These are phyloP conservation scores for Lasioglossum baleicum DNA, from an alignment of 1,140 invertebrate genomes.

Conservation along the genomic window DNA sequence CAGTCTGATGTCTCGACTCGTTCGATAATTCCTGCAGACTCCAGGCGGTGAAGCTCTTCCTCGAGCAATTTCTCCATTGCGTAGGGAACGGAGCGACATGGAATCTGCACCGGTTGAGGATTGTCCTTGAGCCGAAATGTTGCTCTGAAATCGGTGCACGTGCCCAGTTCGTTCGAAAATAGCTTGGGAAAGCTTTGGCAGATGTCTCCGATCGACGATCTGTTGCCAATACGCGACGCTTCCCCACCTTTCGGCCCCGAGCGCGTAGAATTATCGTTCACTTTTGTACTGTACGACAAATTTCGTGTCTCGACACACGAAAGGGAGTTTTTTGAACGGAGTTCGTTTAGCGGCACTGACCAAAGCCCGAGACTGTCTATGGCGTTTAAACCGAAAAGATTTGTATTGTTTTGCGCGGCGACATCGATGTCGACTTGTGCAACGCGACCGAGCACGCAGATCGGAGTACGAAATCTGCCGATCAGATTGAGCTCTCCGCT, in stretches of 20 bases:
- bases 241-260: too few species aligned
- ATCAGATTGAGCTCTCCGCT: too few species aligned
- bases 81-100: neutral
- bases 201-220: too few species aligned
- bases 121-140: neutral
- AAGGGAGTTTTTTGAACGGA: too few species aligned
- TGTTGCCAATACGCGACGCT: too few species aligned
- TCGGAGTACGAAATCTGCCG: too few species aligned
- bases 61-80: neutral
- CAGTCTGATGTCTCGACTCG: conserved; percentile 67
- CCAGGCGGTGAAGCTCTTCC: neutral
- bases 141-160: neutral
- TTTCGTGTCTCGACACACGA: too few species aligned
- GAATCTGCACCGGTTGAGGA: neutral
- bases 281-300: too few species aligned
- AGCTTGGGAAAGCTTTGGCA: neutral
- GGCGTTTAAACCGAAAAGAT: neutral
- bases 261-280: too few species aligned
- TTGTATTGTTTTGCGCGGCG: neutral
- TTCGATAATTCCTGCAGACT: neutral
- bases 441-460: too few species aligned
- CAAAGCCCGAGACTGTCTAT: neutral
- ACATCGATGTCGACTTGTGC: too few species aligned
- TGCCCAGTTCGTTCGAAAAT: neutral
- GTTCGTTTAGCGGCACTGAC: too few species aligned